Base-by-base conservation (phyloP, 2,797 vertebrate genomes). In the Lacerta agilis region DNA sequence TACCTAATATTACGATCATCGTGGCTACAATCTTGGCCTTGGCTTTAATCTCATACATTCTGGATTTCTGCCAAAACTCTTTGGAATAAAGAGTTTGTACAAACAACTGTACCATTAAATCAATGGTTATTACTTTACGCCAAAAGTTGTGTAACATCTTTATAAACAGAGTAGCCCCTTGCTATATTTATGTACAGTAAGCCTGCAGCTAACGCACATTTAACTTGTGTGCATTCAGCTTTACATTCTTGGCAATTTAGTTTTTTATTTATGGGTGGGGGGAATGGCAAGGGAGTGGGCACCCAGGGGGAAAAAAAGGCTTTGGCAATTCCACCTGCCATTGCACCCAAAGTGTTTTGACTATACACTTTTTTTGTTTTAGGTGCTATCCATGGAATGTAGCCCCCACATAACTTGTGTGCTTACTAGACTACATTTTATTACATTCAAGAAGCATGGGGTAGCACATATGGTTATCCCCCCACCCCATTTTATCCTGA, bases 1-100 rank as follows among this genome's bases (percentile, higher is more conserved):
- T 49, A 73, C 75, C 66, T 90, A 85, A 91, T 3, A 23, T 86
- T 88, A 89, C 66, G 23, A 87, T 91, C 90, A 91, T 64, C 64
- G 66, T 75, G 77, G 67, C n/a, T 0, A 0, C 27, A 75, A 45
- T 55, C 9, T 75, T 38, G 25, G 71, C 10, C 61, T 73, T 81
- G 25, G 58, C 4, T 80, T 81, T 80, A 64, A 81, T 13, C n/a
- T 75, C 77, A 73, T 80, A 17, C 15, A 75, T 75, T 80, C n/a
- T 84, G 83, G 69, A 85, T 25, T 27, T 66, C 64, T 75, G 23
- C 69, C 86, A 66, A 69, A 27, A 15, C 13, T 55, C 49, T 85
- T 75, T 84, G 82, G 41, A 79, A 72, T 41, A 75, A 36, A 20
- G 15, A 89, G 4, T 58, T 87, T 25, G 73, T 86, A 58, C 36